A percentile compares a stretch with the other conserved stretches of the same genome.
Conservation (phyloP, 2,797 vertebrate species). For the Lithobates pipiens region DNA sequence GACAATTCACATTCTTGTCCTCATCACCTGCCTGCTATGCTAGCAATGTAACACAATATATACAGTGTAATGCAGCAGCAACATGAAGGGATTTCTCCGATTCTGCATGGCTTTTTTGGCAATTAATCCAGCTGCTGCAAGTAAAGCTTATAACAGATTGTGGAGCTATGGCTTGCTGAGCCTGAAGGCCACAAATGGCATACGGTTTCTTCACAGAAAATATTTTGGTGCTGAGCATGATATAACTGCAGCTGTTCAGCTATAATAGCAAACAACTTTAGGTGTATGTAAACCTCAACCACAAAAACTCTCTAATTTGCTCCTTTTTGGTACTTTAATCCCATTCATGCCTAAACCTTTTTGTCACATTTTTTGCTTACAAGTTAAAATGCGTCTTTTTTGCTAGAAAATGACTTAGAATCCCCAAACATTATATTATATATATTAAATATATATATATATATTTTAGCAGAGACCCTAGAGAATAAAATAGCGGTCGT, state of each 20-base stretch:
- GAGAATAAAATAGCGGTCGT: too few species aligned
- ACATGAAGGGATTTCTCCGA: not conserved
- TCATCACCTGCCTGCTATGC: not conserved
- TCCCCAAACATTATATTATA: too few species aligned
- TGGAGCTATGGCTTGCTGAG: not conserved
- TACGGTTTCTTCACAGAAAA: not conserved
- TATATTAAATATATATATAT: too few species aligned
- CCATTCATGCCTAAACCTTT: too few species aligned
- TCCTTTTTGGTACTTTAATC: too few species aligned
- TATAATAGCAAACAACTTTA: too few species aligned
- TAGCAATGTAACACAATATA: not conserved
- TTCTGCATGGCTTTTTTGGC: not conserved
- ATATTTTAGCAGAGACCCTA: too few species aligned
- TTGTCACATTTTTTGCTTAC: too few species aligned
- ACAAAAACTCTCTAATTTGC: too few species aligned
- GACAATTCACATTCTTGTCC: conserved; percentile 3
- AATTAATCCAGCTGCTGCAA: conserved; percentile 26
- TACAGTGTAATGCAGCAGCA: not conserved
- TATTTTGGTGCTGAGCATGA: not conserved
- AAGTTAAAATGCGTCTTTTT: too few species aligned
- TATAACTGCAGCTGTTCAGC: not conserved
- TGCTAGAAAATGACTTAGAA: too few species aligned
- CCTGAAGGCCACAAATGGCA: not conserved
- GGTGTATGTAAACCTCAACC: too few species aligned
- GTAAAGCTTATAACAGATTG: conserved; percentile 33